Evolutionary conservation across 1,140 invertebrate genomes (phyloP), one percentile per base, ranked within the genome.

Genomic region (Papilio machaon): DNA sequence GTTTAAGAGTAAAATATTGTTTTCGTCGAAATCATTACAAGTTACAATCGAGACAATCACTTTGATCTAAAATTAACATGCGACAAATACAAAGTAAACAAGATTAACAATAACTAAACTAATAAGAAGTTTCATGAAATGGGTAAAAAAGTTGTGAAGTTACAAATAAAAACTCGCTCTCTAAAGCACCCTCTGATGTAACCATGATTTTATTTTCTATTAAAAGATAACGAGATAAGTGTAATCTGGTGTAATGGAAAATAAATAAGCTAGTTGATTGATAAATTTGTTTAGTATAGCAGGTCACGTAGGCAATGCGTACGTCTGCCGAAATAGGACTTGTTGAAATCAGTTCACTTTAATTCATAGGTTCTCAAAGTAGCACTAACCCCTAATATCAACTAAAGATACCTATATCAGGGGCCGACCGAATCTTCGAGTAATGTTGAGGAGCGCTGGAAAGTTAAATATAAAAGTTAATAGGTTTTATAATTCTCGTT

Each of bases 331-430:
- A 85, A 87, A 88, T 88, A 85, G 84, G 76, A 85, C 75, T 84
- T 87, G 86, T 88, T 85, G 86, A 82, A 85, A 89, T 85, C 86
- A 86, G 84, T 87, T 85, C 82, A 85, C 83, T 85, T 80, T 83
- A 85, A 85, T 88, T 87, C 82, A 81, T 82, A 74, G 85, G 38
- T 76, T 73, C 54, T 58, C 54, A 58, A 58, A 58, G 17, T 58
- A 17, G 17, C 54, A 58, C 7, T 58, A 17, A n/a, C 54, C 54
- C 54, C n/a, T 17, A 58, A 58, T 58, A n/a, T 0, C n/a, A 0
- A 43, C 7, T 52, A 15, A 13, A 13, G 2, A 4, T 17, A n/a
- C n/a, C n/a, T n/a, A 52, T 52, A 17, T 17, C 4, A 17, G 49
- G 49, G 15, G 49, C 4, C 49, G 6, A 52, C 49, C 15, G 15